Conservation (phyloP, 2,888 invertebrate species). For the Mesochorus sp. region DNA sequence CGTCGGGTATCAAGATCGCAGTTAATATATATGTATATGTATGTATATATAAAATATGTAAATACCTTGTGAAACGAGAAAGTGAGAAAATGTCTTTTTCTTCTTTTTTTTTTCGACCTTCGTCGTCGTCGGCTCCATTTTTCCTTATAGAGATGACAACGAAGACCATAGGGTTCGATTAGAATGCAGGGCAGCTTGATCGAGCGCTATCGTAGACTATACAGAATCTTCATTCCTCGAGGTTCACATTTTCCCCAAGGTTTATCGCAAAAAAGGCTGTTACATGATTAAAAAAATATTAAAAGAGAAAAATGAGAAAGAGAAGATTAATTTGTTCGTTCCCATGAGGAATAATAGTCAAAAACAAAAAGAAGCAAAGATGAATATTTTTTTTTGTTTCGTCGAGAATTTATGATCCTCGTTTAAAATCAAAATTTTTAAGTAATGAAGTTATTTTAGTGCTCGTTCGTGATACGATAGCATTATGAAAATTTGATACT, state of each 20-base stretch:
- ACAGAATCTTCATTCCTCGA: slow-evolving; percentile 17
- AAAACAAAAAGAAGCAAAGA: background rate
- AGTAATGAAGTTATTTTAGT: background rate
- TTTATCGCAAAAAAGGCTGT: too few relatives aligned
- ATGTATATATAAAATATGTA: too few relatives aligned
- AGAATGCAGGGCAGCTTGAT: slow-evolving; percentile 74
- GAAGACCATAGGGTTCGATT: slow-evolving; percentile 61
- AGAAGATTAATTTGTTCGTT: too few relatives aligned
- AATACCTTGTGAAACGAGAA: too few relatives aligned
- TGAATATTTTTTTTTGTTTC: background rate
- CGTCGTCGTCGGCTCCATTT: slow-evolving; percentile 24
- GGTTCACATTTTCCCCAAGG: slow-evolving; percentile 27
- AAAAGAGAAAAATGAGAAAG: background rate
- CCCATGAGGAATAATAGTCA: background rate
- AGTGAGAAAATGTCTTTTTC: slow-evolving; percentile 8
- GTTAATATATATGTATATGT: background rate
- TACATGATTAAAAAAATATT: background rate
- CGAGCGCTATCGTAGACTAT: slow-evolving; percentile 67
- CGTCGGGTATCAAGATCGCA: slow-evolving; percentile 7
- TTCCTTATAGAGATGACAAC: slow-evolving; percentile 28
- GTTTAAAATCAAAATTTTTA: background rate
- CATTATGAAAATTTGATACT: slow-evolving; percentile 1
- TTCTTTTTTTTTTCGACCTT: slow-evolving; percentile 8
- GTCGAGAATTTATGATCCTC: background rate
- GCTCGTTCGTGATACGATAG: background rate